phyloP scores from a whole-genome alignment of 2,888 invertebrate species.

The Nematopogon swammerdamellus region DNA sequence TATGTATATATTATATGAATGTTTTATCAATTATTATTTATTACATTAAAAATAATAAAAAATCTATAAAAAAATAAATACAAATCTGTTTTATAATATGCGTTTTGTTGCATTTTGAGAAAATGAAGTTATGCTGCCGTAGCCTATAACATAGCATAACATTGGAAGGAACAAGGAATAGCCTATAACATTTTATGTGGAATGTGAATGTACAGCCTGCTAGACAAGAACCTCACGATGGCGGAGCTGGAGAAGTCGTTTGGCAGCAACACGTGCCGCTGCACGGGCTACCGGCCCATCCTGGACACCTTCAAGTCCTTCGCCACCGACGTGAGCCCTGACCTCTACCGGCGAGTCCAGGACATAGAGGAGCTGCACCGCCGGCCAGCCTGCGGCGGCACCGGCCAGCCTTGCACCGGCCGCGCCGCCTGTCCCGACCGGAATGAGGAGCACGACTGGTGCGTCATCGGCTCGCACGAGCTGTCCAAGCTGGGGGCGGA shows the following conservation, averaged over 20 bases:
- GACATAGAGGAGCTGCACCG: constrained; percentile 43
- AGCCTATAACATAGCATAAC: no score
- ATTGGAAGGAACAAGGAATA: no score
- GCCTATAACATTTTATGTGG: no score
- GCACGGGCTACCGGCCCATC: no score
- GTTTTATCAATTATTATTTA: no score
- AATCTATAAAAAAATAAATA: no score
- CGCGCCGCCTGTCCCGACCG: no score
- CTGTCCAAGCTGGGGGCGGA: constrained; percentile 28
- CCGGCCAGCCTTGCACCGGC: constrained; percentile 4
- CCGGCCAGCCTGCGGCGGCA: constrained; percentile 21
- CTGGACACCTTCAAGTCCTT: constrained; percentile 74
- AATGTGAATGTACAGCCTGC: constrained; percentile 46
- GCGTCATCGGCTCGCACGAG: constrained; percentile 18
- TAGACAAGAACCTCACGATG: constrained; percentile 56
- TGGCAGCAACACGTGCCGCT: constrained; percentile 75
- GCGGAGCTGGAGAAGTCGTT: constrained; percentile 69
- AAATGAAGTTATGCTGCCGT: no score
- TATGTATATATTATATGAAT: no score
- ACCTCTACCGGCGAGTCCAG: constrained; percentile 38
- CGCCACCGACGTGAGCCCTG: constrained; percentile 55
- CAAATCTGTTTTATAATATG: no score
- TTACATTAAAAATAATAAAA: no score
- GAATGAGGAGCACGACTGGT: constrained; percentile 33
- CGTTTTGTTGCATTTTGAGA: no score